Conservation (phyloP, 2,113 vertebrate species). For the Misgurnus anguillicaudatus region DNA sequence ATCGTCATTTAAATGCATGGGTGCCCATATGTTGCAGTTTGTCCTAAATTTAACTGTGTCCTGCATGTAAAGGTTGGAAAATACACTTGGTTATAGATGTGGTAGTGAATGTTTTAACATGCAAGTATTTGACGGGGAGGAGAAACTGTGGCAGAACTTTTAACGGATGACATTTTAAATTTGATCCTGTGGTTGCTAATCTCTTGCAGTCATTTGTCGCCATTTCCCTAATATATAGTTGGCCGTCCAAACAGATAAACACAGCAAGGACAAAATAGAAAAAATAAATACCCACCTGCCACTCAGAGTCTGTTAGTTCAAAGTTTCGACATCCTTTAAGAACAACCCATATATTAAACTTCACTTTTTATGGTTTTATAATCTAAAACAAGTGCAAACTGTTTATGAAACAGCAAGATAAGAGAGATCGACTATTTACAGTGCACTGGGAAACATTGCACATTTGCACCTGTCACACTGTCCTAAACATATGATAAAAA, state of each 20-base stretch:
- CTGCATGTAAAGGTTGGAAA: background rate
- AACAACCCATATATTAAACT: background rate
- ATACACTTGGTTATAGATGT: background rate
- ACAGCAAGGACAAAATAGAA: constrained; percentile 58
- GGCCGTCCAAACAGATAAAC: constrained; percentile 64
- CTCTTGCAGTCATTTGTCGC: constrained; percentile 70
- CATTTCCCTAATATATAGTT: constrained; percentile 72
- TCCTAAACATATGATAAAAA: no score
- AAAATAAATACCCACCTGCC: constrained; percentile 59
- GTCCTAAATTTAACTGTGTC: background rate
- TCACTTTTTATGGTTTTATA: background rate
- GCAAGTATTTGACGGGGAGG: background rate
- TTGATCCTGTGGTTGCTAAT: constrained; percentile 74
- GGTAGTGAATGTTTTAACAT: background rate
- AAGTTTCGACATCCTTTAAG: background rate
- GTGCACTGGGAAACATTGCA: background rate
- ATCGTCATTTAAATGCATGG: background rate
- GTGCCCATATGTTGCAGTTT: background rate
- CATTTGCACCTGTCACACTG: no score
- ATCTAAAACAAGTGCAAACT: background rate
- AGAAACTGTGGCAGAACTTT: constrained; percentile 32
- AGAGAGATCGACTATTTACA: background rate
- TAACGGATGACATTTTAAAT: constrained; percentile 60
- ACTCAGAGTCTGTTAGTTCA: constrained; percentile 38
- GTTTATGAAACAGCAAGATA: background rate